phyloP scores from a whole-genome alignment of 1,140 invertebrate species.

The Lutraria rhynchaena region DNA sequence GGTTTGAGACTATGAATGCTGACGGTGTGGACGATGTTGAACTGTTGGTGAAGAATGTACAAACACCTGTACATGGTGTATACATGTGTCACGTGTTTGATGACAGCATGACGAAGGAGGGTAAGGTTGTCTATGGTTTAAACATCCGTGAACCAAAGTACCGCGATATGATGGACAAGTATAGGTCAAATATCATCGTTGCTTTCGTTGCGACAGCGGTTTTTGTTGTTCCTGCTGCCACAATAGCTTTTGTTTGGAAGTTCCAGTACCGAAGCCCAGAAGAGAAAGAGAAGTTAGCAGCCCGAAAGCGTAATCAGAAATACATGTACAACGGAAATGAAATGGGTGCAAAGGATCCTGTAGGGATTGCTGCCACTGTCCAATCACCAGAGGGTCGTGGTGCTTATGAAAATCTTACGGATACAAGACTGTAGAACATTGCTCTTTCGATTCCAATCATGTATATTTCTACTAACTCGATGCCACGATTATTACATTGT shows the following conservation, averaged over 20 bases:
- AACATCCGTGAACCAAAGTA: constrained; percentile 19
- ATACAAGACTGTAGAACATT: too few species aligned
- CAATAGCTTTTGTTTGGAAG: not conserved
- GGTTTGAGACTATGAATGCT: not conserved
- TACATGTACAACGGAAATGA: not conserved
- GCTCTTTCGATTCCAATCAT: too few species aligned
- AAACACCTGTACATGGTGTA: constrained; percentile 1
- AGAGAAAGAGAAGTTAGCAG: not conserved
- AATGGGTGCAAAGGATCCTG: not conserved
- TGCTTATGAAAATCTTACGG: constrained; percentile 32
- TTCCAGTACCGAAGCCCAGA: constrained; percentile 24
- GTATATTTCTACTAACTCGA: too few species aligned
- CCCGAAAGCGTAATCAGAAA: not conserved
- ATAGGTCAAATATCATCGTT: constrained; percentile 18
- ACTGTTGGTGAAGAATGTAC: constrained; percentile 3
- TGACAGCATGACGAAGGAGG: not conserved
- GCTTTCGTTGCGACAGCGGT: constrained; percentile 37
- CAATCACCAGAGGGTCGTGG: not conserved
- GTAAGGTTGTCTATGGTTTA: not conserved
- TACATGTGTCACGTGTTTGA: constrained; percentile 23
- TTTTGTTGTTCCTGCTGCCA: constrained; percentile 16
- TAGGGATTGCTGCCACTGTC: not conserved
- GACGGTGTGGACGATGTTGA: not conserved
- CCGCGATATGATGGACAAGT: constrained; percentile 16
- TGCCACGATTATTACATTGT: too few species aligned